Evolutionary conservation across 2,888 invertebrate genomes (phyloP), one percentile per base, ranked within the genome.

Genomic region (Lithophane leautieri): DNA sequence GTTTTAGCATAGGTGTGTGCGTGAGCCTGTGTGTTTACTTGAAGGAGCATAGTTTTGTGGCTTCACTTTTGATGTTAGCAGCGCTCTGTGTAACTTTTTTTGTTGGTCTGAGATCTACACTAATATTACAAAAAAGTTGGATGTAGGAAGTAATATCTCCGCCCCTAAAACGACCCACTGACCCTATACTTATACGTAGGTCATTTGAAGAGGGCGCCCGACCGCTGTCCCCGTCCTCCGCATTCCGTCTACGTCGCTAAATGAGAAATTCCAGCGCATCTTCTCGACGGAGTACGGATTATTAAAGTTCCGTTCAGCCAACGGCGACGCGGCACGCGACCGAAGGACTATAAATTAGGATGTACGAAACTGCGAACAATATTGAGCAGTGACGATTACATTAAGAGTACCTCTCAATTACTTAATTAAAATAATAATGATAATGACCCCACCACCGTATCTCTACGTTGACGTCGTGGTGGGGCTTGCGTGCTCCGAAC

Each of bases 251-350:
- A 52, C 67, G 54, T 65, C 70, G 56, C 71, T 62, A 83, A 90
- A 91, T 91, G 88, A 91, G 85, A 91, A 90, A 91, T 91, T 85
- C 91, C 90, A 65, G 11, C 65, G 42, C 70, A 76, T 66, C 76
- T 76, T 42, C 44, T 68, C 69, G 84, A 72, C 74, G 40, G 28
- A 58, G 56, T 19, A 61, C 70, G 68, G 19, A 77, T 75, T 82
- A 82, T 76, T 81, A 71, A 84, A 73, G 86, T 87, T 82, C 81
- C 63, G 19, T 34, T 50, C 78, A 25, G 34, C n/a, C 50, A 54
- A 42, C 67, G 28, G 22, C 44, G 60, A 34, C 69, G 34, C 47
- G 8, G 34, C 71, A 6, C 19, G n/a, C n/a, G 12, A 11, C 28
- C 54, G n/a, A 56, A 28, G n/a, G 34, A 60, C 47, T 68, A n/a